Percentiles rank a stretch among this genome's conserved stretches.
These are phyloP conservation scores for Bostrychus sinensis DNA, from an alignment of 2,113 vertebrate genomes.

Conservation along the genomic window DNA sequence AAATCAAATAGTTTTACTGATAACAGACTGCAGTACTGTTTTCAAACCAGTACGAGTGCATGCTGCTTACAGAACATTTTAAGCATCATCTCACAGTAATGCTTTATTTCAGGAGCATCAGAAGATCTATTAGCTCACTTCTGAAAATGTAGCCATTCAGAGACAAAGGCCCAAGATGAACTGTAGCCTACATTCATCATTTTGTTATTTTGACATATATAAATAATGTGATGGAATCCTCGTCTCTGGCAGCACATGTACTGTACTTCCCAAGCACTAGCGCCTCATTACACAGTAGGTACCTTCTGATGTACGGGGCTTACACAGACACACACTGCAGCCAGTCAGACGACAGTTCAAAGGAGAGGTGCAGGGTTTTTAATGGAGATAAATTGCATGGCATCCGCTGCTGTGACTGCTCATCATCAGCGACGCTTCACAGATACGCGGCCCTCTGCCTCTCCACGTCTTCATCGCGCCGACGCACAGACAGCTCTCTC, in stretches of 20 bases:
- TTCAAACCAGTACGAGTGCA: too few species aligned
- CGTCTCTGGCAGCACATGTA: not conserved
- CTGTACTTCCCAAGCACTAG: not conserved
- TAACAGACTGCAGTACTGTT: too few species aligned
- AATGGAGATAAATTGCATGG: slow-evolving; percentile 66
- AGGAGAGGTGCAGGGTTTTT: slow-evolving; percentile 55
- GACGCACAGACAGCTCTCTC: slow-evolving; percentile 39
- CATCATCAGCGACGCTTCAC: slow-evolving; percentile 61
- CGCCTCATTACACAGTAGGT: slow-evolving; percentile 1
- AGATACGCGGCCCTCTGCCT: slow-evolving; percentile 31
- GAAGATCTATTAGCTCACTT: too few species aligned
- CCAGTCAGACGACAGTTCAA: slow-evolving; percentile 57
- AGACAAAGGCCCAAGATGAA: too few species aligned
- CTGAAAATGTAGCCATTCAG: too few species aligned
- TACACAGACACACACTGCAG: slow-evolving; percentile 12
- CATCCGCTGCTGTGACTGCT: slow-evolving; percentile 41
- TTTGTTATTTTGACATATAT: not conserved
- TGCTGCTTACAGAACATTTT: too few species aligned
- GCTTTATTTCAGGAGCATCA: too few species aligned
- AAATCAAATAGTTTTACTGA: too few species aligned
- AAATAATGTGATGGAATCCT: not conserved
- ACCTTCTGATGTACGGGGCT: slow-evolving; percentile 10
- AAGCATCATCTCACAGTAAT: too few species aligned
- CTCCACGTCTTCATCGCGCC: slow-evolving; percentile 62
- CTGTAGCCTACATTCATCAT: not conserved